Conservation (phyloP, 2,888 invertebrate genomes). For the Scaeva pyrastri region DNA sequence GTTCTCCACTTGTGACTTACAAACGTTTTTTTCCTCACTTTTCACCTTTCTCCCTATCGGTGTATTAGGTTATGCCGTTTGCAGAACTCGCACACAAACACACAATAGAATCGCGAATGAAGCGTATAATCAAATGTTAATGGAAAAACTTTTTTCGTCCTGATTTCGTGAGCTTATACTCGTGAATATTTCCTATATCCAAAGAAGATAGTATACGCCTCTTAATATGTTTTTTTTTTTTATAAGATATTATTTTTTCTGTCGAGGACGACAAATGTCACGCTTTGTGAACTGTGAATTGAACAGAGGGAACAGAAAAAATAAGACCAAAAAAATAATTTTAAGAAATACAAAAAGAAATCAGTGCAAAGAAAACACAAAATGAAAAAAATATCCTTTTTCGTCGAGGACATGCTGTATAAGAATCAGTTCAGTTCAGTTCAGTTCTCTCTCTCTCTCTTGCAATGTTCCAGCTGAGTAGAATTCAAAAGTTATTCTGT, state of each 20-base stretch:
- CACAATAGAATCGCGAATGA: constrained; percentile 50
- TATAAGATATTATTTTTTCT: neutral
- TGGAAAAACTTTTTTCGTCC: constrained; percentile 72
- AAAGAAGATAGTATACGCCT: neutral
- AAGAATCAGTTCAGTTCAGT: constrained; percentile 43
- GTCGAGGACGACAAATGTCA: constrained; percentile 71
- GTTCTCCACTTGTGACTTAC: neutral
- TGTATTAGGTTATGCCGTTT: constrained; percentile 11
- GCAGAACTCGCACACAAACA: constrained; percentile 4
- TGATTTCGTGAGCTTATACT: constrained; percentile 54
- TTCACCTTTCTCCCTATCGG: neutral
- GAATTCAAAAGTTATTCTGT: constrained; percentile 71
- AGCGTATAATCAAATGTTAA: constrained; percentile 75
- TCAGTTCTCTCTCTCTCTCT: constrained; percentile 28
- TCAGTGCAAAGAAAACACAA: constrained; percentile 6
- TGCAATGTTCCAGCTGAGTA: constrained; percentile 74
- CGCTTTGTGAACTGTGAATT: constrained; percentile 76
- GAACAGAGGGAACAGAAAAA: constrained; percentile 54
- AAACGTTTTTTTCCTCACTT: neutral
- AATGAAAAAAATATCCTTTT: neutral
- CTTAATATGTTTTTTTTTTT: constrained; percentile 30
- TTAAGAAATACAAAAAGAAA: constrained; percentile 9
- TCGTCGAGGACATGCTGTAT: constrained; percentile 45
- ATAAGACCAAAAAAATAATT: constrained; percentile 30
- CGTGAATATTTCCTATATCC: neutral